Conservation (phyloP, 2,888 invertebrate species). For the Hyposoter dolosus region DNA sequence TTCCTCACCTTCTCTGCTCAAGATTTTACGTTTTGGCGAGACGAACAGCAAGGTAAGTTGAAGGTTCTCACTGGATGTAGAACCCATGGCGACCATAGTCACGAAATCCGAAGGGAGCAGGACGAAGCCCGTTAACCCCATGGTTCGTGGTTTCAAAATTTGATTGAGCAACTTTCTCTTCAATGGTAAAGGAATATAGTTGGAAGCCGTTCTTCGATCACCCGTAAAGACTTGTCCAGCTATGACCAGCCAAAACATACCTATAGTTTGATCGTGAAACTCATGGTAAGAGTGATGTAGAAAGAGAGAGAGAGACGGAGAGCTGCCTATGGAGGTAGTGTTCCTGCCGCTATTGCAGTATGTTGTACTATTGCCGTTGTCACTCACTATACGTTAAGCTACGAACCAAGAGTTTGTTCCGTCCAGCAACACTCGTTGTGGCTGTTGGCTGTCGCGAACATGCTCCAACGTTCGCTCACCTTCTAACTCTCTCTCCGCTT, state of each 20-base stretch:
- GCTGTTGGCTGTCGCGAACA: constrained; percentile 77
- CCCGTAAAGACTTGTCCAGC: constrained; percentile 32
- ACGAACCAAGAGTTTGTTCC: constrained; percentile 56
- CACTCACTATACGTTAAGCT: constrained; percentile 29
- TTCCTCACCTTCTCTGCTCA: constrained; percentile 16
- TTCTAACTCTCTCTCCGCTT: constrained; percentile 23
- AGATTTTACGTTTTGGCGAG: constrained; percentile 24
- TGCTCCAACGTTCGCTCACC: constrained; percentile 59
- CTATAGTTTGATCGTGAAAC: constrained; percentile 37
- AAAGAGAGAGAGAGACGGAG: background rate
- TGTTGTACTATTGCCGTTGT: constrained; percentile 59
- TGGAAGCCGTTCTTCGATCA: constrained; percentile 55
- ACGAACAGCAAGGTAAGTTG: constrained; percentile 43
- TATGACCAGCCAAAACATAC: constrained; percentile 35
- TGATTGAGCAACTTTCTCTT: constrained; percentile 41
- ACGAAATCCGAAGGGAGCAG: constrained; percentile 41
- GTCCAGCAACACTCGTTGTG: constrained; percentile 72
- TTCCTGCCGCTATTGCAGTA: constrained; percentile 29
- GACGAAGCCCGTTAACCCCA: constrained; percentile 58
- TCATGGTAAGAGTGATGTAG: background rate
- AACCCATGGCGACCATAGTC: constrained; percentile 14
- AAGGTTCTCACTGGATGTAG: constrained; percentile 11
- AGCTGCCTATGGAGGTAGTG: constrained; percentile 1
- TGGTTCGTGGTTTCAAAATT: constrained; percentile 61
- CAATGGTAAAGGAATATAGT: constrained; percentile 57